Evolutionary conservation across 2,888 invertebrate species (phyloP).

Genomic region (Stenchaetothrips biformis): DNA sequence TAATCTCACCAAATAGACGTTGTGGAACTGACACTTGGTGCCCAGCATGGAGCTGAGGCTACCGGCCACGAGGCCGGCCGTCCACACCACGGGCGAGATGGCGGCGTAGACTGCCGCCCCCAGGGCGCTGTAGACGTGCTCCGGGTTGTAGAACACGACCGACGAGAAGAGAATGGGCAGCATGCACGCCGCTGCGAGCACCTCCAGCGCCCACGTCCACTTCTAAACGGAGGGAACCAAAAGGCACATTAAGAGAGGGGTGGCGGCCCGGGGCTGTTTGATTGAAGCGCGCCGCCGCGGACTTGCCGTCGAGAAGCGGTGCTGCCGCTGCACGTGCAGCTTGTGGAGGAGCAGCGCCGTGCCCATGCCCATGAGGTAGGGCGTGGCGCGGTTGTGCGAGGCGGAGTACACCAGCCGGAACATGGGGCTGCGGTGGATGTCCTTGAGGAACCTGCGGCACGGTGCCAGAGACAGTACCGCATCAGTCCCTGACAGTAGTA

Average conservation of each 20-base stretch:
- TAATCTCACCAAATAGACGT: not conserved
- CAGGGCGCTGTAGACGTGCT: slow-evolving; percentile 49
- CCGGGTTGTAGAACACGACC: slow-evolving; percentile 50
- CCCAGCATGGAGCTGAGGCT: slow-evolving; percentile 47
- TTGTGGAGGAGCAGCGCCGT: slow-evolving; percentile 50
- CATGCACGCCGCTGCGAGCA: slow-evolving; percentile 45
- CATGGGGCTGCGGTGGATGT: slow-evolving; percentile 51
- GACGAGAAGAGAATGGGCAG: slow-evolving; percentile 49
- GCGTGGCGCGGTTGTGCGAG: slow-evolving; percentile 54
- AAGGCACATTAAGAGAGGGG: too few relatives aligned
- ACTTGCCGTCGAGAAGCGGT: not conserved
- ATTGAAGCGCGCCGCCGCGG: not conserved
- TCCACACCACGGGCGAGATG: slow-evolving; percentile 54
- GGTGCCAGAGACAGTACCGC: too few relatives aligned
- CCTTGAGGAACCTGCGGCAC: slow-evolving; percentile 48
- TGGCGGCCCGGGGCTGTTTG: too few relatives aligned
- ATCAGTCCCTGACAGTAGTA: too few relatives aligned
- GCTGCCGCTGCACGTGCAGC: slow-evolving; percentile 39
- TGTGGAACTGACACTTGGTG: not conserved
- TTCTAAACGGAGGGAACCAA: not conserved
- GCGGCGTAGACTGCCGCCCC: slow-evolving; percentile 55
- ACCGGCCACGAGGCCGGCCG: slow-evolving; percentile 49
- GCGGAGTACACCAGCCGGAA: slow-evolving; percentile 55
- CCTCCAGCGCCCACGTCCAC: slow-evolving; percentile 47
- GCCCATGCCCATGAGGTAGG: slow-evolving; percentile 55